These are phyloP conservation scores for Ammodytes marinus DNA, from an alignment of 2,113 vertebrate species.

Conservation along the genomic window DNA sequence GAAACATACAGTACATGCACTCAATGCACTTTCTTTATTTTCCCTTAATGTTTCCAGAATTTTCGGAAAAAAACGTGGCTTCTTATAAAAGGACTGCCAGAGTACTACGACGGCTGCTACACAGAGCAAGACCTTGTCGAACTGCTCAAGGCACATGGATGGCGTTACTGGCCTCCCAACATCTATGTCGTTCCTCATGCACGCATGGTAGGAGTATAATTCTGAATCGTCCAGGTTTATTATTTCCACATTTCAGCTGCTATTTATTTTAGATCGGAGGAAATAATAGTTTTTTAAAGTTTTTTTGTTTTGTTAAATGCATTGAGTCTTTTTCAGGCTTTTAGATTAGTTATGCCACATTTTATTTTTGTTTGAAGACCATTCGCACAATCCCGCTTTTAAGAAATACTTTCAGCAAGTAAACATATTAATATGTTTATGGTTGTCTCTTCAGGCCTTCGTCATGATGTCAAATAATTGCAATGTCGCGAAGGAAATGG, in stretches of 20 bases:
- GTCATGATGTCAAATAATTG: not conserved
- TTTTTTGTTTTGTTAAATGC: not conserved
- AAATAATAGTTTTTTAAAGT: not conserved
- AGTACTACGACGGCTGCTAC: constrained; percentile 12
- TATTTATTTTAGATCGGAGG: not conserved
- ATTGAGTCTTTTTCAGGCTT: too few species aligned
- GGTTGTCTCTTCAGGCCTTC: constrained; percentile 57
- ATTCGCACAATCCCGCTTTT: too few species aligned
- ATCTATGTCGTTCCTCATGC: constrained; percentile 44
- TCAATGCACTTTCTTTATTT: not conserved
- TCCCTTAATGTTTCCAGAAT: not conserved
- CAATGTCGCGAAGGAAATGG: accelerated
- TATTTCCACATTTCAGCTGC: not conserved
- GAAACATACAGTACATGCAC: too few species aligned
- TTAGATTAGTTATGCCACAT: too few species aligned
- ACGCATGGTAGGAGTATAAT: constrained; percentile 23
- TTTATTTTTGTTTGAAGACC: too few species aligned
- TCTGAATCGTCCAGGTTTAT: not conserved
- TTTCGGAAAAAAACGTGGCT: accelerated
- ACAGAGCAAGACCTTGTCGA: constrained; percentile 25
- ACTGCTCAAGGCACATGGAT: constrained; percentile 17
- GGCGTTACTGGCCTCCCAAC: accelerated
- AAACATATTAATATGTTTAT: not conserved
- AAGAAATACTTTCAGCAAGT: not conserved
- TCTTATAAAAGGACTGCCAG: constrained; percentile 39